phyloP scores from a whole-genome alignment of 2,888 invertebrate genomes.

The Ophion ventricosus region DNA sequence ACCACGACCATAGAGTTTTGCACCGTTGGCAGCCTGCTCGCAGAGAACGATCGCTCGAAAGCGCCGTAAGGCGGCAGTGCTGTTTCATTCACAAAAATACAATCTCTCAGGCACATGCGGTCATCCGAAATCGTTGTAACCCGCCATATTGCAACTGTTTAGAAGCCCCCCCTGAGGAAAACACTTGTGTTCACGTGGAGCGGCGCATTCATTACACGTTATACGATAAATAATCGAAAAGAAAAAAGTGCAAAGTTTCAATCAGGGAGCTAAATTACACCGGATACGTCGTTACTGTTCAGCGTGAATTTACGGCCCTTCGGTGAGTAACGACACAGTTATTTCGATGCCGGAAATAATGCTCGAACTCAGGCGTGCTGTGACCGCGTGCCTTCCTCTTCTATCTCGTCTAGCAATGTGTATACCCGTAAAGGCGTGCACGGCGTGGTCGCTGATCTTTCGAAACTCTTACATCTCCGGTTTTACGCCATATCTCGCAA shows the following conservation, averaged over 20 bases:
- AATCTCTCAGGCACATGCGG: slow-evolving; percentile 68
- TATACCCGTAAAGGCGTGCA: slow-evolving; percentile 42
- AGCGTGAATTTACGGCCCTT: slow-evolving; percentile 48
- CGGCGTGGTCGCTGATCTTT: slow-evolving; percentile 63
- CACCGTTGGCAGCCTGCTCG: slow-evolving; percentile 21
- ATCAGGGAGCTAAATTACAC: slow-evolving; percentile 49
- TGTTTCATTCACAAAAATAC: slow-evolving; percentile 43
- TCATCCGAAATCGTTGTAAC: slow-evolving; percentile 70
- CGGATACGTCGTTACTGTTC: slow-evolving; percentile 63
- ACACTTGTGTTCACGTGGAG: slow-evolving; percentile 90
- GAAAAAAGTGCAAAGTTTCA: slow-evolving; percentile 48
- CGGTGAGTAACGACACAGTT: slow-evolving; percentile 68
- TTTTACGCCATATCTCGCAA: slow-evolving; percentile 45
- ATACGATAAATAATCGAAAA: slow-evolving; percentile 38
- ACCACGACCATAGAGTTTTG: neutral
- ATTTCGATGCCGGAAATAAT: slow-evolving; percentile 53
- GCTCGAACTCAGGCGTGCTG: slow-evolving; percentile 13
- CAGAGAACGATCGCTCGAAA: neutral
- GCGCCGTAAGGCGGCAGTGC: slow-evolving; percentile 52
- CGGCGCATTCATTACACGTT: slow-evolving; percentile 61
- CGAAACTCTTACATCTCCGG: neutral
- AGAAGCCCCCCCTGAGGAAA: slow-evolving; percentile 84
- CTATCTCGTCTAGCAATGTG: slow-evolving; percentile 12
- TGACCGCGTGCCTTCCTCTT: slow-evolving; percentile 69
- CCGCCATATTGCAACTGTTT: slow-evolving; percentile 88